phyloP scores from a whole-genome alignment of 2,797 vertebrate species.

The Ibycter americanus region DNA sequence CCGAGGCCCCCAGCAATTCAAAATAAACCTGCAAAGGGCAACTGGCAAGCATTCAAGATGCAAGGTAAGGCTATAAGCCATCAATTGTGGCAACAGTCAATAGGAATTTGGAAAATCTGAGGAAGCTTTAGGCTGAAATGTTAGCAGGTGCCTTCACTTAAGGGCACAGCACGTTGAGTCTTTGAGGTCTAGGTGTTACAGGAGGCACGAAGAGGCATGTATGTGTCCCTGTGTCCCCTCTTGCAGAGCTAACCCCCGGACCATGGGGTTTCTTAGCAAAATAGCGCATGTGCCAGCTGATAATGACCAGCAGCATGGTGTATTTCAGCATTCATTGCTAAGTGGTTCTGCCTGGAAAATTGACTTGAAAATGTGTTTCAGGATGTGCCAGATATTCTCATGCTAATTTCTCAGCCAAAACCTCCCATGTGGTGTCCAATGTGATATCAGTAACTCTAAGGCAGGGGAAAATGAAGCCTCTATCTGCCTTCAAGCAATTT shows the following conservation, averaged over 20 bases:
- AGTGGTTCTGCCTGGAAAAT: constrained; percentile 63
- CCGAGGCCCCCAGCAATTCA: neutral
- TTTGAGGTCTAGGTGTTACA: neutral
- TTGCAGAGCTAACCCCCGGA: neutral
- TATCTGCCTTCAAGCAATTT: constrained; percentile 58
- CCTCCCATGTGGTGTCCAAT: constrained; percentile 60
- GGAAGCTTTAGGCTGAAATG: neutral
- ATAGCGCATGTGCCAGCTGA: neutral
- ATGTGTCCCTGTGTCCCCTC: neutral
- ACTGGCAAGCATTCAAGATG: neutral
- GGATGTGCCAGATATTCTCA: constrained; percentile 58
- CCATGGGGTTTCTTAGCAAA: neutral
- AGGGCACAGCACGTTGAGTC: neutral
- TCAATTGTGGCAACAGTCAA: neutral
- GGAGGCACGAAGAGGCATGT: neutral
- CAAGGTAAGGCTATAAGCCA: neutral
- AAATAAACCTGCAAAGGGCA: neutral
- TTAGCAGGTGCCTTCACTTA: neutral
- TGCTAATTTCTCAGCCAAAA: constrained; percentile 64
- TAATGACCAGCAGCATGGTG: constrained; percentile 24
- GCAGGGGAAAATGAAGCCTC: constrained; percentile 32
- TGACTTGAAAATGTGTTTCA: constrained; percentile 57
- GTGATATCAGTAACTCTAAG: constrained; percentile 42
- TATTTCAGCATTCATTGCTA: constrained; percentile 56
- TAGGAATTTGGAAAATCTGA: neutral